Conservation (phyloP, 2,797 vertebrate genomes). For the Galaxias olidus region DNA sequence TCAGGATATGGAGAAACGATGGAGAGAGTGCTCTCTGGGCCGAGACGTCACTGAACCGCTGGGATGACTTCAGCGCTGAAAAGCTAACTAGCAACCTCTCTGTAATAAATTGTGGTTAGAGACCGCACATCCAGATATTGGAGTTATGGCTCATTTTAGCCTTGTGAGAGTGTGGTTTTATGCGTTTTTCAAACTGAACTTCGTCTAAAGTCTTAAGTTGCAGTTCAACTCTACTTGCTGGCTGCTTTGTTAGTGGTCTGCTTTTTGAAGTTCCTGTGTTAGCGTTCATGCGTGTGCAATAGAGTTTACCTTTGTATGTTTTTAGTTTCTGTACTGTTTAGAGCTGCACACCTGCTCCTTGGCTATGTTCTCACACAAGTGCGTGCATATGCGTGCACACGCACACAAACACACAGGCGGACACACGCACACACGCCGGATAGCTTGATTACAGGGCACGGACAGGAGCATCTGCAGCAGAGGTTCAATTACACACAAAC, state of each 20-base stretch:
- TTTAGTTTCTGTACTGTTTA: constrained; percentile 54
- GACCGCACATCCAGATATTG: constrained; percentile 22
- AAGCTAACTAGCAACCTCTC: constrained; percentile 19
- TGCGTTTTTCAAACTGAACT: no score
- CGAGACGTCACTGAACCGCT: constrained; percentile 40
- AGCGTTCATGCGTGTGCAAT: background rate
- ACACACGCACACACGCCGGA: constrained; percentile 56
- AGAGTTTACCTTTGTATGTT: constrained; percentile 3
- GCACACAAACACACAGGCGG: constrained; percentile 8
- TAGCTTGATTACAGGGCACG: constrained; percentile 74
- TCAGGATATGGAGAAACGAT: constrained; percentile 52
- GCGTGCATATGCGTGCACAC: constrained; percentile 6
- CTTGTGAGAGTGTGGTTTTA: constrained; percentile 19
- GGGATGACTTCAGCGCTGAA: constrained; percentile 35
- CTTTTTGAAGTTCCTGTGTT: constrained; percentile 7
- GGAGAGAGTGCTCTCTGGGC: constrained; percentile 48
- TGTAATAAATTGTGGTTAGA: constrained; percentile 40
- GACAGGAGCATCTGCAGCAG: constrained; percentile 71
- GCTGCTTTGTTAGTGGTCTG: constrained; percentile 23
- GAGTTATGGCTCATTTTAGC: constrained; percentile 28
- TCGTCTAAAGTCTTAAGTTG: constrained; percentile 32
- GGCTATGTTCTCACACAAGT: constrained; percentile 58
- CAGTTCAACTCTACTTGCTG: constrained; percentile 16
- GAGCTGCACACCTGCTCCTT: constrained; percentile 71
- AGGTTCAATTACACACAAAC: constrained; percentile 73